These are phyloP conservation scores for Brachyopa scutellaris DNA, from an alignment of 2,888 invertebrate genomes.

Conservation along the genomic window DNA sequence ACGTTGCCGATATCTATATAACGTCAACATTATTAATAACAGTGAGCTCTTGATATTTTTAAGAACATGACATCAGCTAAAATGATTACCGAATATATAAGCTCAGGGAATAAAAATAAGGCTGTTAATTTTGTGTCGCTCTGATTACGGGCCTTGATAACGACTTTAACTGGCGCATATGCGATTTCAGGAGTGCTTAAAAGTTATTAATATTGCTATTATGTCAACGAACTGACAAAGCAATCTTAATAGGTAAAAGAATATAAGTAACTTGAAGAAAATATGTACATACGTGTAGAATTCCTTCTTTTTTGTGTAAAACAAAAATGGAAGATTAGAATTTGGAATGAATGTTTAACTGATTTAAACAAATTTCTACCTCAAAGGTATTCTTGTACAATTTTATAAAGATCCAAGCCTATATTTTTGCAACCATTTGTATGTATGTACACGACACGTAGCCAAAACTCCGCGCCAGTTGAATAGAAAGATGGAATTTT, in stretches of 20 bases:
- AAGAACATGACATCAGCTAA: constrained; percentile 67
- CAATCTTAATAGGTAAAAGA: neutral
- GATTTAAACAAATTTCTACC: no score
- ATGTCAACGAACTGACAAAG: constrained; percentile 22
- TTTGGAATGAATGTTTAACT: no score
- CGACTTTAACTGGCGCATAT: neutral
- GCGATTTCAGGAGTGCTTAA: neutral
- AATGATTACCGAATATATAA: constrained; percentile 51
- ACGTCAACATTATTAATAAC: constrained; percentile 66
- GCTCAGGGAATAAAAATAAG: constrained; percentile 19
- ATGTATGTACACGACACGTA: no score
- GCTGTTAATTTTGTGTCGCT: constrained; percentile 29
- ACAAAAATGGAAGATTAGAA: no score
- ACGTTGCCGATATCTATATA: constrained; percentile 38
- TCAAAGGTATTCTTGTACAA: no score
- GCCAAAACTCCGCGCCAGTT: no score
- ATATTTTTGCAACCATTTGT: no score
- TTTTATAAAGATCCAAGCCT: no score
- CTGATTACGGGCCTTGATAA: constrained; percentile 41
- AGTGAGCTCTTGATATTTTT: constrained; percentile 49
- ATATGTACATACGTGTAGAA: no score
- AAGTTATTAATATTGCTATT: constrained; percentile 5
- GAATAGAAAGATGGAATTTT: no score
- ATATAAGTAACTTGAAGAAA: no score
- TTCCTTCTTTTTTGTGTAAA: no score